These are phyloP conservation scores for Sciurus niger DNA, from an alignment of 2,113 vertebrate genomes.

Conservation along the genomic window DNA sequence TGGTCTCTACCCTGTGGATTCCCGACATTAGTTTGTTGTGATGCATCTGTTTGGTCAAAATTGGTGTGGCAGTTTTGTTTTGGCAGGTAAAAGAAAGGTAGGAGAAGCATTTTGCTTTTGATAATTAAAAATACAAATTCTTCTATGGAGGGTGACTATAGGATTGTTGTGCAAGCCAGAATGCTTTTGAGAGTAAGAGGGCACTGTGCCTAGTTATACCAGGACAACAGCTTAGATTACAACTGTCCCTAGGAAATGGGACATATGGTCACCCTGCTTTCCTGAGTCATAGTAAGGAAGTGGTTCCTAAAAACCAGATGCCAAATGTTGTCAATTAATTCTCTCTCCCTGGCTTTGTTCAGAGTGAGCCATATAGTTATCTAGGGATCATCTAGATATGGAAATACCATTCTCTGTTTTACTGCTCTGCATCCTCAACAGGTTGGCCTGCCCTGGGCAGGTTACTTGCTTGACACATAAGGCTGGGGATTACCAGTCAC, in stretches of 20 bases:
- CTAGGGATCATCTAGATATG: slow-evolving; percentile 9
- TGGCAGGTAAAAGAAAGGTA: not conserved
- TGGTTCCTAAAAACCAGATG: not conserved
- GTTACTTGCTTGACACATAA: not conserved
- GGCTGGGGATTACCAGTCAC: not conserved
- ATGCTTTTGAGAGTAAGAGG: slow-evolving; percentile 3
- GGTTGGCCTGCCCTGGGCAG: not conserved
- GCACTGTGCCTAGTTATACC: not conserved
- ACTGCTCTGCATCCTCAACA: not conserved
- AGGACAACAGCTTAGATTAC: not conserved
- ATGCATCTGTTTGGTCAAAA: not conserved
- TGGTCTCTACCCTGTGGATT: not conserved
- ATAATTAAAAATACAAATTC: not conserved
- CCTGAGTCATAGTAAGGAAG: slow-evolving; percentile 41
- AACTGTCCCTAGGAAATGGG: not conserved
- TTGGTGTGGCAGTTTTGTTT: not conserved
- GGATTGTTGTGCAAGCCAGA: not conserved
- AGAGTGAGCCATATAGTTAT: not conserved
- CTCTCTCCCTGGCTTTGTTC: not conserved
- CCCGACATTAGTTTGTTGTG: not conserved
- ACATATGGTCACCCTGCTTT: slow-evolving; percentile 1
- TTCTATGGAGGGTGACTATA: not conserved
- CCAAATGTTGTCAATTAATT: not conserved
- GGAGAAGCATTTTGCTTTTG: slow-evolving; percentile 1
- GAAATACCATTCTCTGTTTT: not conserved